A percentile compares a stretch with the other conserved stretches of the same genome.
Conservation (phyloP, 1,140 invertebrate species). For the Zelostemma sp. region DNA sequence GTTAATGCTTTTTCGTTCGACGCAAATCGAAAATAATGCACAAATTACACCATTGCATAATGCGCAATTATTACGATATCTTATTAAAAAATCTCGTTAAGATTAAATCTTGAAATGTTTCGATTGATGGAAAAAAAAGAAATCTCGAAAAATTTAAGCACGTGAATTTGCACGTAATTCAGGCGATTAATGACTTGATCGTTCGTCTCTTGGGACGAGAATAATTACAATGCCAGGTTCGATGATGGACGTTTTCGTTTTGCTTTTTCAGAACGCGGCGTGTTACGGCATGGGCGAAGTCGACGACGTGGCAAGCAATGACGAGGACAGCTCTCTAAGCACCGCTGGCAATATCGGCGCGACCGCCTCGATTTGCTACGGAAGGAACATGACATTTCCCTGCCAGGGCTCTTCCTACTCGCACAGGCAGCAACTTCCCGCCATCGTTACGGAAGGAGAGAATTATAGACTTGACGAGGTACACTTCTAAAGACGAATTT, state of each 20-base stretch:
- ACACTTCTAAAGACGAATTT: too few species aligned
- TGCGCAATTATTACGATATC: too few species aligned
- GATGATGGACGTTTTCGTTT: background rate
- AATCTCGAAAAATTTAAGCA: too few species aligned
- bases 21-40: too few species aligned
- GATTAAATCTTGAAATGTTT: background rate
- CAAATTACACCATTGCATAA: too few species aligned
- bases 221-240: background rate
- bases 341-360: conserved; percentile 45
- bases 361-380: conserved; percentile 66
- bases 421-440: conserved; percentile 72
- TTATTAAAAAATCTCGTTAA: background rate
- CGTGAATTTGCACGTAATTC: too few species aligned
- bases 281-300: conserved; percentile 68
- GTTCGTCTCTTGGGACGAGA: background rate
- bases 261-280: conserved; percentile 66
- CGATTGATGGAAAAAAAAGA: background rate
- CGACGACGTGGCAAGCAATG: conserved; percentile 62
- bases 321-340: conserved; percentile 58
- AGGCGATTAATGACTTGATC: too few species aligned
- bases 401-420: conserved; percentile 68
- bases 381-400: conserved; percentile 75
- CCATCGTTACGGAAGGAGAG: conserved; percentile 76
- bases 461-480: conserved; percentile 68
- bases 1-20: too few species aligned